Conservation (phyloP, 35 echinoderm and acorn worm species). For the Eucidaris tribuloides region DNA sequence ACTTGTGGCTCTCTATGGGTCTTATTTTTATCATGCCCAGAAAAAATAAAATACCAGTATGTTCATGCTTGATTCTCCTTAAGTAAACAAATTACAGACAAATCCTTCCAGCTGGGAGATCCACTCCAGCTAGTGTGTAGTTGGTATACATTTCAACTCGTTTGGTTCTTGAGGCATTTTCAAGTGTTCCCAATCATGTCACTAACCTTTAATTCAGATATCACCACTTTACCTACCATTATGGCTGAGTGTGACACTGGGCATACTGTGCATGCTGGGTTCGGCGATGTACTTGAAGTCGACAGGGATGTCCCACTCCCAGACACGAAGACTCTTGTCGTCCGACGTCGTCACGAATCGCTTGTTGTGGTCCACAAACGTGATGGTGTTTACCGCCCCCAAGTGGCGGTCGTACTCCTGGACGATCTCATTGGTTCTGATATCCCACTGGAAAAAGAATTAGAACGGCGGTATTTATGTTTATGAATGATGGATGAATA, state of each 20-base stretch:
- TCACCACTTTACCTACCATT: conserved; percentile 70
- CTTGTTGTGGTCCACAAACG: conserved; percentile 90
- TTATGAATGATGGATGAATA: too few relatives aligned
- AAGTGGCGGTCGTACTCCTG: conserved; percentile 98
- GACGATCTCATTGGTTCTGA: conserved; percentile 79
- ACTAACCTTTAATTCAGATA: not conserved
- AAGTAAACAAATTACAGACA: too few relatives aligned
- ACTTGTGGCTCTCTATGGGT: too few relatives aligned
- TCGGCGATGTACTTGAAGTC: conserved; percentile 99
- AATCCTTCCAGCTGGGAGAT: too few relatives aligned
- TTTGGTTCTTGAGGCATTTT: too few relatives aligned
- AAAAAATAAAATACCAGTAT: too few relatives aligned
- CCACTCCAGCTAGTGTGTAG: too few relatives aligned
- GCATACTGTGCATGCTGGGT: conserved; percentile 97
- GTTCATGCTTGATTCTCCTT: too few relatives aligned
- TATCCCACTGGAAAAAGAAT: conserved; percentile 84
- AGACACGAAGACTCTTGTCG: conserved; percentile 92
- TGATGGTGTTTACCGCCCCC: conserved; percentile 97
- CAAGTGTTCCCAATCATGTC: too few relatives aligned
- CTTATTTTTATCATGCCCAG: too few relatives aligned
- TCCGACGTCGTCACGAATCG: conserved; percentile 97
- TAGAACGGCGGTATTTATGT: too few relatives aligned
- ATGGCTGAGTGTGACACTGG: conserved; percentile 86
- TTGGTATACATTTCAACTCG: too few relatives aligned
- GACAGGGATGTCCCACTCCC: conserved; percentile 99